These are phyloP conservation scores for Chaetophractus vellerosus DNA, from an alignment of 2,797 vertebrate genomes.

Conservation along the genomic window DNA sequence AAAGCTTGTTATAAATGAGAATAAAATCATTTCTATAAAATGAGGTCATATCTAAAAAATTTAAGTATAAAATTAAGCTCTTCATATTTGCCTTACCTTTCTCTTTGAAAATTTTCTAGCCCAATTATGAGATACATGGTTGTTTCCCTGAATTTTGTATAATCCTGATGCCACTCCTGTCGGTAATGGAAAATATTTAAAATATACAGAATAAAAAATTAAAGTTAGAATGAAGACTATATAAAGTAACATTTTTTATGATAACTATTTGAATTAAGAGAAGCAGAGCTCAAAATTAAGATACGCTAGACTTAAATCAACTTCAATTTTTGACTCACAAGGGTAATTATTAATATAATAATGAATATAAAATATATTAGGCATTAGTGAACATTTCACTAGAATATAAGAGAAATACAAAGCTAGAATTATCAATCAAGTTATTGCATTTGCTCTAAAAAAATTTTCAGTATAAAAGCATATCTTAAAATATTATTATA, in stretches of 20 bases:
- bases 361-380: constrained; percentile 27
- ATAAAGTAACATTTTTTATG: not conserved
- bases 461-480: constrained; percentile 5
- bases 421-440: not conserved
- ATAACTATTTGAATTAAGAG: not conserved
- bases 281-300: constrained; percentile 41
- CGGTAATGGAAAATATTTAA: constrained; percentile 79
- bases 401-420: constrained; percentile 37
- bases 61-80: not conserved
- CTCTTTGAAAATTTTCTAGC: constrained; percentile 97
- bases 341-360: not conserved
- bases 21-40: constrained; percentile 17
- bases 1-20: constrained; percentile 30
- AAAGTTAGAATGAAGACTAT: not conserved
- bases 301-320: constrained; percentile 24
- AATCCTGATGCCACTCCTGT: constrained; percentile 98
- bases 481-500: constrained; percentile 10
- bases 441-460: not conserved
- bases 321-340: not conserved
- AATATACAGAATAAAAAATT: not conserved
- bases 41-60: not conserved
- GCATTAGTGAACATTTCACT: not conserved
- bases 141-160: constrained; percentile 96
- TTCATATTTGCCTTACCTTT: constrained; percentile 92
- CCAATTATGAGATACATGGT: constrained; percentile 96